Conservation (phyloP, 2,888 invertebrate genomes). For the Myopa testacea region DNA sequence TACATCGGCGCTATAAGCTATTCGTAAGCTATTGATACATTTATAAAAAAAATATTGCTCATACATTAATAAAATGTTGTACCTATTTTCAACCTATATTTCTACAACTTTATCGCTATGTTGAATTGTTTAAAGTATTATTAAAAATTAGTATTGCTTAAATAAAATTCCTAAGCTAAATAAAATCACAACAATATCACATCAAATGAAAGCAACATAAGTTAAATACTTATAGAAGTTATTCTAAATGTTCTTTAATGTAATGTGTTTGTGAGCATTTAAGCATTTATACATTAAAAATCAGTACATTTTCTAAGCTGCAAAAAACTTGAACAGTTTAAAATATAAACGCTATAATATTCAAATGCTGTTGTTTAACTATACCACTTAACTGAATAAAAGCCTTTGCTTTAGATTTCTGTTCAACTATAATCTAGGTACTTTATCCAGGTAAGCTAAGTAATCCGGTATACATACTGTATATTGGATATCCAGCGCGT, state of each 20-base stretch:
- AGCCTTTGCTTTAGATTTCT: too few species aligned
- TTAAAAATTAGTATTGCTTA: conserved; percentile 31
- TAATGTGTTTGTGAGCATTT: conserved; percentile 15
- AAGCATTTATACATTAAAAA: conserved; percentile 4
- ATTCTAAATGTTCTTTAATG: conserved; percentile 19
- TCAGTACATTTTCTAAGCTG: conserved; percentile 17
- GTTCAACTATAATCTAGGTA: too few species aligned
- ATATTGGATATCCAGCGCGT: too few species aligned
- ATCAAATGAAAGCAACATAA: not conserved
- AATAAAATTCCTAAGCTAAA: conserved; percentile 25
- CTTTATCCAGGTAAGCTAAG: too few species aligned
- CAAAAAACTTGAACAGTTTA: not conserved
- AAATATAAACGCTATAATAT: conserved; percentile 17
- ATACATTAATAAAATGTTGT: conserved; percentile 4
- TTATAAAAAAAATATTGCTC: conserved; percentile 23
- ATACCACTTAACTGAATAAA: too few species aligned
- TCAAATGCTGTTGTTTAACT: not conserved
- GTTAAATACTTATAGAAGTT: conserved; percentile 6
- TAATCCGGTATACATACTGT: too few species aligned
- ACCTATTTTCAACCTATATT: conserved; percentile 23
- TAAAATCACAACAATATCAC: not conserved
- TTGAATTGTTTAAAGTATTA: conserved; percentile 36
- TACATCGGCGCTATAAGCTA: not conserved
- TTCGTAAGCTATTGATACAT: conserved; percentile 11
- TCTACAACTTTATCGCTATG: conserved; percentile 20